Evolutionary conservation across 2,888 invertebrate genomes (phyloP).

Genomic region (Dendrolimus pini): DNA sequence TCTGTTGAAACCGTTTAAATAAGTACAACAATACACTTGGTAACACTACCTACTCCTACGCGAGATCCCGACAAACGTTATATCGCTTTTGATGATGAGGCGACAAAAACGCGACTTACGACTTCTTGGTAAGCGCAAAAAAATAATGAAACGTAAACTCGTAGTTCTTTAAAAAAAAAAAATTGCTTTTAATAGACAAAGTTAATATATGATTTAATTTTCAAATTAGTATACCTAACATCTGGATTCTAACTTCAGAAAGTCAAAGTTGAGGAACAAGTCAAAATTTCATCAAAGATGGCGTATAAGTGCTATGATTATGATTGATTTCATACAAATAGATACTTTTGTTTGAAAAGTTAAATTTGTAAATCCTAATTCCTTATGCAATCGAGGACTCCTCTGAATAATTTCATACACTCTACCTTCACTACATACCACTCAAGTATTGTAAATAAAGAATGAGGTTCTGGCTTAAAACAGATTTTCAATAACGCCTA

Average conservation of each 20-base stretch:
- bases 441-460: slow-evolving; percentile 10
- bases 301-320: too few relatives aligned
- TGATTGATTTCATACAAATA: too few relatives aligned
- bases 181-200: too few relatives aligned
- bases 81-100: slow-evolving; percentile 7
- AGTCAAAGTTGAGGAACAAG: too few relatives aligned
- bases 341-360: too few relatives aligned
- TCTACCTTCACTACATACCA: slow-evolving; percentile 5
- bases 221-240: too few relatives aligned
- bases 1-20: too few relatives aligned
- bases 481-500: slow-evolving; percentile 28
- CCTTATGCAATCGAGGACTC: not conserved
- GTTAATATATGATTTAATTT: too few relatives aligned
- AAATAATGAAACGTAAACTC: not conserved
- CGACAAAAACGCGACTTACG: not conserved
- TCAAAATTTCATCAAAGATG: too few relatives aligned
- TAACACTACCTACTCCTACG: not conserved
- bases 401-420: slow-evolving; percentile 10
- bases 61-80: slow-evolving; percentile 2
- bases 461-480: slow-evolving; percentile 7
- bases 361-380: too few relatives aligned
- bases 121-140: not conserved
- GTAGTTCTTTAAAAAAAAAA: too few relatives aligned
- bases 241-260: too few relatives aligned
- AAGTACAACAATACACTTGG: not conserved